Conservation (phyloP, 1,140 invertebrate species). For the Phortica variegata region DNA sequence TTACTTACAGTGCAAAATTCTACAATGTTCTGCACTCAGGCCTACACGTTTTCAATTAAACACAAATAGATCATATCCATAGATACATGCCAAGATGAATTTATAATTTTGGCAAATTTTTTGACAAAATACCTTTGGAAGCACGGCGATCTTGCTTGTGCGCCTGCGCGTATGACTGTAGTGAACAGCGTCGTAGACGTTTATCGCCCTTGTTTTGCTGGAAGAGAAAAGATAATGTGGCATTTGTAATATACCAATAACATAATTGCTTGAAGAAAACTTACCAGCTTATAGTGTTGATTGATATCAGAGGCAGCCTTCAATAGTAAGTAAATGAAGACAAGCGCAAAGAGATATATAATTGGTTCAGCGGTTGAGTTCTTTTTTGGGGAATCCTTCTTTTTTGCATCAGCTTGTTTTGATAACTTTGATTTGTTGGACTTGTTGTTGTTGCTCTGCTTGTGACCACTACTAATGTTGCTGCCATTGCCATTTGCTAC, state of each 20-base stretch:
- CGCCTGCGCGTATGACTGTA: slow-evolving; percentile 48
- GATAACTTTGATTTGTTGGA: background rate
- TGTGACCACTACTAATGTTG: too few species aligned
- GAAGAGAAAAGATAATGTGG: slow-evolving; percentile 5
- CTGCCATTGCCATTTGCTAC: too few species aligned
- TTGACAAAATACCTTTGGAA: slow-evolving; percentile 54
- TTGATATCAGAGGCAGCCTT: slow-evolving; percentile 51
- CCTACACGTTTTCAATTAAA: too few species aligned
- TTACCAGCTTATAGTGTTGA: slow-evolving; percentile 53
- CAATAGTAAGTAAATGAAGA: slow-evolving; percentile 44
- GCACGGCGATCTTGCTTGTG: slow-evolving; percentile 42
- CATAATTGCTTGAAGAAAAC: background rate
- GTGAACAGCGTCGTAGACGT: slow-evolving; percentile 41
- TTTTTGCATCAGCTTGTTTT: slow-evolving; percentile 6
- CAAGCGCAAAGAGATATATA: slow-evolving; percentile 47
- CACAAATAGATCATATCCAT: too few species aligned
- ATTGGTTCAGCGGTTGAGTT: slow-evolving; percentile 46
- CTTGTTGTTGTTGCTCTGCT: slow-evolving; percentile 18
- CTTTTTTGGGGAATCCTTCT: slow-evolving; percentile 29
- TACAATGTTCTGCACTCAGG: too few species aligned
- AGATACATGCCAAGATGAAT: too few species aligned
- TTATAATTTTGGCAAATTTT: slow-evolving; percentile 54
- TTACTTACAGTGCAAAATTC: too few species aligned
- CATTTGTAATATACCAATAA: background rate
- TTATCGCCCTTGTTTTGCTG: slow-evolving; percentile 50